A percentile compares a stretch with the other conserved stretches of the same genome.
Conservation (phyloP, 1,140 invertebrate genomes). For the Lutraria rhynchaena region DNA sequence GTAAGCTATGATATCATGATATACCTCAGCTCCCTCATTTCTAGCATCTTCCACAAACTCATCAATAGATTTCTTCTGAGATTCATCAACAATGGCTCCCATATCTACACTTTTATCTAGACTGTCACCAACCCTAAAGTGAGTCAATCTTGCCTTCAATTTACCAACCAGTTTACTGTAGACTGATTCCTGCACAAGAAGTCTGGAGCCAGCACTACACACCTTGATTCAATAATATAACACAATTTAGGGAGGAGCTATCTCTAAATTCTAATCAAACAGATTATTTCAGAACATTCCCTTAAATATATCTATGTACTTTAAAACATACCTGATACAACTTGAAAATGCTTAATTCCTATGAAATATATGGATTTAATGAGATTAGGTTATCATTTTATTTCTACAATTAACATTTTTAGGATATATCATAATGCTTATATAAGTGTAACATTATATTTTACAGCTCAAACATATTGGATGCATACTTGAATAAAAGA, state of each 20-base stretch:
- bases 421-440: too few relatives aligned
- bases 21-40: conserved; percentile 82
- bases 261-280: not conserved
- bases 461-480: too few relatives aligned
- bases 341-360: too few relatives aligned
- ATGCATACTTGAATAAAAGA: too few relatives aligned
- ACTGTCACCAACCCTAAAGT: conserved; percentile 82
- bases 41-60: conserved; percentile 80
- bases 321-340: too few relatives aligned
- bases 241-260: not conserved
- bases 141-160: conserved; percentile 81
- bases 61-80: conserved; percentile 75
- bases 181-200: conserved; percentile 85
- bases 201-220: conserved; percentile 83
- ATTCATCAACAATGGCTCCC: conserved; percentile 80
- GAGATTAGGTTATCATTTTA: too few relatives aligned
- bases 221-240: conserved; percentile 81
- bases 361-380: too few relatives aligned
- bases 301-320: too few relatives aligned
- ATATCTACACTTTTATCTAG: conserved; percentile 83
- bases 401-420: too few relatives aligned
- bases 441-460: too few relatives aligned
- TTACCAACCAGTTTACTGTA: conserved; percentile 83
- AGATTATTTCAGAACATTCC: too few relatives aligned
- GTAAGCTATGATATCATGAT: conserved; percentile 41